These are phyloP conservation scores for Acronicta leporina DNA, from an alignment of 2,888 invertebrate species.

Conservation along the genomic window DNA sequence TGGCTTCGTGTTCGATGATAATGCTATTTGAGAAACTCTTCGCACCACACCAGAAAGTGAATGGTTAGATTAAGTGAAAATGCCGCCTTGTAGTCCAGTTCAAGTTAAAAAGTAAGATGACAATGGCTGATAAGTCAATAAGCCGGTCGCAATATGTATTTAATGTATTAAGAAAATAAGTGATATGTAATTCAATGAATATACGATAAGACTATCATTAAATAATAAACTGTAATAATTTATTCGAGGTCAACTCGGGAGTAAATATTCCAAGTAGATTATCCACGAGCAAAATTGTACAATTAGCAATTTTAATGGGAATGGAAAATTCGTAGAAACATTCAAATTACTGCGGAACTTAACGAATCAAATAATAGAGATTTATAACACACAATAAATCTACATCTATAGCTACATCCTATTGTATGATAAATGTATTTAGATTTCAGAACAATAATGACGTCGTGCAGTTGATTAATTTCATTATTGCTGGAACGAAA, in stretches of 20 bases:
- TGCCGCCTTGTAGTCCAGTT: neutral
- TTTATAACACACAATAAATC: no score
- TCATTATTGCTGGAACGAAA: no score
- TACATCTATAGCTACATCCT: no score
- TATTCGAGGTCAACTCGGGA: slow-evolving; percentile 37
- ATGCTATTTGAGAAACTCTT: slow-evolving; percentile 7
- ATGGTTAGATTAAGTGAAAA: neutral
- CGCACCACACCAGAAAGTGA: neutral
- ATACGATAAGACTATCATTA: slow-evolving; percentile 34
- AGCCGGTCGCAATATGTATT: slow-evolving; percentile 5
- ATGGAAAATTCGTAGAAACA: slow-evolving; percentile 1
- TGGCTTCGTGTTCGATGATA: slow-evolving; percentile 7
- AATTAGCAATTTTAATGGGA: slow-evolving; percentile 9
- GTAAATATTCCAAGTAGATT: slow-evolving; percentile 33
- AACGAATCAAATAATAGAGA: no score
- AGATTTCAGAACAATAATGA: no score
- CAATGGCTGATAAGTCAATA: neutral
- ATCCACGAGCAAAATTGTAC: slow-evolving; percentile 6
- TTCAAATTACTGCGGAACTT: no score
- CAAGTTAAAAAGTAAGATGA: neutral
- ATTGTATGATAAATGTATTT: no score
- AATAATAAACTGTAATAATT: slow-evolving; percentile 45
- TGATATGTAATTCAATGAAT: slow-evolving; percentile 21
- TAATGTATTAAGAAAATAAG: slow-evolving; percentile 15
- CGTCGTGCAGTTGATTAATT: no score